Base-by-base conservation (phyloP, 92 coral and sea anemone genomes). In the Virgularia gustaviana region DNA sequence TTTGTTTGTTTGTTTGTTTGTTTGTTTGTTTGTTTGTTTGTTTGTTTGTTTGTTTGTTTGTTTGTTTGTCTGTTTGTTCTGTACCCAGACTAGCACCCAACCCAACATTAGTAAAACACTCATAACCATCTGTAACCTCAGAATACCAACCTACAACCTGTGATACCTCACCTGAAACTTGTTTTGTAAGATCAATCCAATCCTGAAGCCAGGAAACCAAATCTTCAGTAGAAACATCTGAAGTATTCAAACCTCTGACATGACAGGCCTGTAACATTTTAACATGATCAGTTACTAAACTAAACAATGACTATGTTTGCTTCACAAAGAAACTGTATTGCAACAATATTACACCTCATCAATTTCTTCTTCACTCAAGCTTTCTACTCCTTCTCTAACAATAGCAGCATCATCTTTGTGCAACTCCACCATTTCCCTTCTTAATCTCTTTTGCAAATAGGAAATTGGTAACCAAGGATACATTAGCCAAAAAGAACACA, bases 351-450 rank as follows among this genome's bases (percentile, higher is more conserved):
- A n/a, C 49, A 94, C 99, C 85, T 81, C 84, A 20, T 79, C 83
- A 20, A 94, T 70, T 28, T 94, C 89, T 39, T 77, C 79, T 37
- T 85, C 89, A 53, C 66, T 76, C 9, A 94, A 87, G n/a, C 66
- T 56, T 59, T 73, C 86, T 3, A 94, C 62, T 24, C 99, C 99
- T 54, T 85, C 99, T 71, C 96, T 71, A 42, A 79, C 83, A 39
- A 94, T 39, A 15, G 99, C 99, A 52, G 87, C 79, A 64, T 94
- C 99, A 58, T 94, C 99, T 45, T 80, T 94, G 72, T 83, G 83
- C 22, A 94, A 84, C 57, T 82, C 55, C 29, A 75, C 63, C 32
- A 89, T 66, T 27, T 77, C 75, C 6, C 81, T 81, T 56, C 83
- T 85, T 55, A 94, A 41, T 23, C 83, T 85, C 32, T 82, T 85